Conservation (phyloP, 1,140 invertebrate genomes). For the Prorops nasuta region DNA sequence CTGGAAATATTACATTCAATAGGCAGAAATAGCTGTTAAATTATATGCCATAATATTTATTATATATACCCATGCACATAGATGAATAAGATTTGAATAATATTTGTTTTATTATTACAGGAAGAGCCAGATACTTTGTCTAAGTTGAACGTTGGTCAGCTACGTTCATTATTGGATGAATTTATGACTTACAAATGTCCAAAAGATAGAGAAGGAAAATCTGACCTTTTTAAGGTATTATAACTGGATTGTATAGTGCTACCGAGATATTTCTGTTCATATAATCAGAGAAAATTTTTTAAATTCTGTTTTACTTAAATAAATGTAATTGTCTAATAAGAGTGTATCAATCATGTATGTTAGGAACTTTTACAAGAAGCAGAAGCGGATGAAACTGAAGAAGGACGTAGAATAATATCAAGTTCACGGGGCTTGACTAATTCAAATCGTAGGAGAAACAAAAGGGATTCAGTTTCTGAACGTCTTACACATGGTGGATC, state of each 20-base stretch:
- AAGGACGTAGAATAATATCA: constrained; percentile 44
- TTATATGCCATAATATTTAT: background rate
- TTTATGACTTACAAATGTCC: constrained; percentile 74
- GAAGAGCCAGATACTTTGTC: constrained; percentile 61
- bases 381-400: constrained; percentile 60
- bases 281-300: background rate
- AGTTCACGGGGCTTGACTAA: constrained; percentile 47
- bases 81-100: background rate
- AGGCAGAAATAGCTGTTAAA: background rate
- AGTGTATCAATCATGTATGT: background rate
- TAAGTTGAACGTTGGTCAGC: constrained; percentile 66
- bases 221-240: constrained; percentile 72
- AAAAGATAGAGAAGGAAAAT: constrained; percentile 75
- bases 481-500: constrained; percentile 60
- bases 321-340: background rate
- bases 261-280: background rate
- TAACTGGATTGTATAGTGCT: constrained; percentile 19
- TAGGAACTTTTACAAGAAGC: constrained; percentile 62
- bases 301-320: background rate
- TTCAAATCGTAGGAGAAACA: constrained; percentile 48
- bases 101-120: constrained; percentile 41
- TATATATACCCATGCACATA: background rate
- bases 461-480: constrained; percentile 57
- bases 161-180: constrained; percentile 72
- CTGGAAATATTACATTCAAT: background rate